Evolutionary conservation across 2,797 vertebrate species (phyloP).

Genomic region (Gymnodraco acuticeps): DNA sequence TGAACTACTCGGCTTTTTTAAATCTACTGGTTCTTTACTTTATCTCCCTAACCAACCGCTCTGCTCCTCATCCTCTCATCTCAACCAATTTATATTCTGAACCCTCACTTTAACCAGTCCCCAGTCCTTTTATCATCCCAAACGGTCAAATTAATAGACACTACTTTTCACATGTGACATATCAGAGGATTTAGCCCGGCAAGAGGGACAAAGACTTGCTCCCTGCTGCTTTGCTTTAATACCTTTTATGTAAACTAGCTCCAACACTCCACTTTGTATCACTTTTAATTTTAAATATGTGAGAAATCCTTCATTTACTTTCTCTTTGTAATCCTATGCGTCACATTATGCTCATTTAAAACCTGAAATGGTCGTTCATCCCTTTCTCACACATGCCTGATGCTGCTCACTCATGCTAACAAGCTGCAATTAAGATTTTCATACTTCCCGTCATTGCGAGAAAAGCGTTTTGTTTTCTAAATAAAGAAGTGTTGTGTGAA

Average conservation of each 20-base stretch:
- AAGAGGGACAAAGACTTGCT: slow-evolving; percentile 32
- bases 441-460: neutral
- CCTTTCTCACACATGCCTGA: slow-evolving; percentile 24
- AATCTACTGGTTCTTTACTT: slow-evolving; percentile 50
- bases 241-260: slow-evolving; percentile 30
- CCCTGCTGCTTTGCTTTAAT: slow-evolving; percentile 48
- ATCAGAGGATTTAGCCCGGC: slow-evolving; percentile 32
- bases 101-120: slow-evolving; percentile 49
- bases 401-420: slow-evolving; percentile 24
- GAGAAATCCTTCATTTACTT: neutral
- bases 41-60: slow-evolving; percentile 57
- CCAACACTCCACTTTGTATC: slow-evolving; percentile 18
- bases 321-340: neutral
- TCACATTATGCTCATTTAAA: slow-evolving; percentile 39
- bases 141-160: slow-evolving; percentile 55
- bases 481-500: slow-evolving; percentile 4
- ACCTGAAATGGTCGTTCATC: slow-evolving; percentile 11
- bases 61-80: slow-evolving; percentile 46
- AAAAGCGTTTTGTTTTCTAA: neutral
- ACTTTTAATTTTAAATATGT: slow-evolving; percentile 16
- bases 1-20: slow-evolving; percentile 57
- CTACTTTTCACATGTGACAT: slow-evolving; percentile 54
- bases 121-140: slow-evolving; percentile 58
- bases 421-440: slow-evolving; percentile 7
- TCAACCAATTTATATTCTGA: slow-evolving; percentile 60